These are phyloP conservation scores for Pelodytes ibericus DNA, from an alignment of 2,797 vertebrate genomes.

Conservation along the genomic window DNA sequence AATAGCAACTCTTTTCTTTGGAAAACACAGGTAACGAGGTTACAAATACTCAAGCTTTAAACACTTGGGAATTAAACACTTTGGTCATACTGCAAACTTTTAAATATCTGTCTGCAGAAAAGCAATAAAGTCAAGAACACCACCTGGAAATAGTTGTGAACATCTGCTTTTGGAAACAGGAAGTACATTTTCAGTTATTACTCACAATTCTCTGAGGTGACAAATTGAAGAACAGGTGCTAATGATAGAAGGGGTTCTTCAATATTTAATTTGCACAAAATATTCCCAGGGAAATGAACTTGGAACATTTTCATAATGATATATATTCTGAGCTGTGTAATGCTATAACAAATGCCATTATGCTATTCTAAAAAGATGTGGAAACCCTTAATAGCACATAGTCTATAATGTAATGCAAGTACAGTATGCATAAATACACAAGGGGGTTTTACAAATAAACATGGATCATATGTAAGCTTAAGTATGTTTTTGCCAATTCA, in stretches of 20 bases:
- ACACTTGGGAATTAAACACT: slow-evolving; percentile 25
- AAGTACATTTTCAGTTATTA: slow-evolving; percentile 40
- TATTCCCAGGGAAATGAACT: slow-evolving; percentile 44
- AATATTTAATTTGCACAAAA: slow-evolving; percentile 45
- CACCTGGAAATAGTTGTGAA: slow-evolving; percentile 30
- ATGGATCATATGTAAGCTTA: too few relatives aligned
- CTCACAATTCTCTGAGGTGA: slow-evolving; percentile 25
- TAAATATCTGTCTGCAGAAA: slow-evolving; percentile 47
- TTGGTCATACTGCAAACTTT: slow-evolving; percentile 36
- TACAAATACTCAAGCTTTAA: slow-evolving; percentile 17
- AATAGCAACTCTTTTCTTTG: slow-evolving; percentile 13
- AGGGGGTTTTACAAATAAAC: too few relatives aligned
- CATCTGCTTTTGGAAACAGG: slow-evolving; percentile 41
- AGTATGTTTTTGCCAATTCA: too few relatives aligned
- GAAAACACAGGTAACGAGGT: slow-evolving; percentile 8
- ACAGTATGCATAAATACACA: too few relatives aligned
- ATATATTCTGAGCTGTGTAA: neutral
- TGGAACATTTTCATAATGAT: neutral
- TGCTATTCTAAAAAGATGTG: neutral
- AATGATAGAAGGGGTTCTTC: slow-evolving; percentile 46
- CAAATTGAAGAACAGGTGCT: slow-evolving; percentile 49
- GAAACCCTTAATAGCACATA: too few relatives aligned
- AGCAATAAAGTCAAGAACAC: slow-evolving; percentile 29
- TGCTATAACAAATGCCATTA: neutral
- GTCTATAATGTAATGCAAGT: too few relatives aligned